Evolutionary conservation across 2,888 invertebrate genomes (phyloP).

Genomic region (Silvanus unidentatus): DNA sequence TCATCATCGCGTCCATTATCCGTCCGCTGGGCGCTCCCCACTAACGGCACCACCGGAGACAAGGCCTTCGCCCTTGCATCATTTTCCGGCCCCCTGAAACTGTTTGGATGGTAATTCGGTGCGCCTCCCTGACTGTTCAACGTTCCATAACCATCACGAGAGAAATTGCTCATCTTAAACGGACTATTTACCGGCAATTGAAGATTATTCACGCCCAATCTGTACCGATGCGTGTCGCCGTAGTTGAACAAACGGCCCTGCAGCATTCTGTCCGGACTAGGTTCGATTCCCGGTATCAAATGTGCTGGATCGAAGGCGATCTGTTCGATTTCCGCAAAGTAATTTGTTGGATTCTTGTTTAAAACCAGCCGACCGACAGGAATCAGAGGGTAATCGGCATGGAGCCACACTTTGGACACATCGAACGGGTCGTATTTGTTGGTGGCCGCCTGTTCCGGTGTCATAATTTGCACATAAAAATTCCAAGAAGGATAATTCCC

Average conservation of each 20-base stretch:
- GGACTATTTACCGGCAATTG: constrained; percentile 95
- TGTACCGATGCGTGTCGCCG: constrained; percentile 84
- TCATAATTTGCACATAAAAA: constrained; percentile 81
- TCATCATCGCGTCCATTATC: constrained; percentile 85
- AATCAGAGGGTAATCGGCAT: constrained; percentile 79
- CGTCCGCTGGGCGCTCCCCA: constrained; percentile 73
- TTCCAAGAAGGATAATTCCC: constrained; percentile 75
- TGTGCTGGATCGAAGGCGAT: constrained; percentile 85
- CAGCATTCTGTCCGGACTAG: constrained; percentile 90
- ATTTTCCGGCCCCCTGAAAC: constrained; percentile 81
- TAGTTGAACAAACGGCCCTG: constrained; percentile 85
- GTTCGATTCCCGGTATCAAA: constrained; percentile 82
- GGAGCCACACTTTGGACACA: constrained; percentile 89
- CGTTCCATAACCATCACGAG: constrained; percentile 70
- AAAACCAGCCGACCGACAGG: constrained; percentile 82
- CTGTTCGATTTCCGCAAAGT: constrained; percentile 92
- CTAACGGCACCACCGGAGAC: constrained; percentile 53
- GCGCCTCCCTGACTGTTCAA: constrained; percentile 75
- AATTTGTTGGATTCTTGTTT: constrained; percentile 84
- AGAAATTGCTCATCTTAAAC: constrained; percentile 70
- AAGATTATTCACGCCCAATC: constrained; percentile 83
- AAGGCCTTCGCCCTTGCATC: constrained; percentile 59
- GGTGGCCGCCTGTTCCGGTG: constrained; percentile 74
- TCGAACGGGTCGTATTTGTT: constrained; percentile 87
- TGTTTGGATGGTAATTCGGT: constrained; percentile 96